Evolutionary conservation across 1,140 invertebrate genomes (phyloP), one percentile per base, ranked within the genome.

Genomic region (Camponotus floridanus): DNA sequence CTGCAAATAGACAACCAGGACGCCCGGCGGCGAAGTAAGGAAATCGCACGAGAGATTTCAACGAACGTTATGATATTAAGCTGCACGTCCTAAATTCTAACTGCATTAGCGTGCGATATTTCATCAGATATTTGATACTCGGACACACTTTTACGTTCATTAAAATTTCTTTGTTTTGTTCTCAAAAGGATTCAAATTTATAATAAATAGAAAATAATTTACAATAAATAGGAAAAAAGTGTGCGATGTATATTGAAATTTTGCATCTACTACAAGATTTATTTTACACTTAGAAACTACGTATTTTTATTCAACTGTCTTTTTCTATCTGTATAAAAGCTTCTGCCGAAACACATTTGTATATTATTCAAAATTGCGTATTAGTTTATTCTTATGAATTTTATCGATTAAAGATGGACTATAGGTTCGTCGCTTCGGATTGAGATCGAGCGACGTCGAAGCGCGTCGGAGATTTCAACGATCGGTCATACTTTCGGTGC

Each of bases 381-480:
- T 26, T 31, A 45, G 11, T 83, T 74, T 59, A 11, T 11, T 42
- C 2, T 4, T 15, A n/a, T 21, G 33, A 45, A 45, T 61, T 45
- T 33, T 18, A 74, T 62, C 0, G 33, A 48, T 80, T 39, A 26
- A n/a, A 3, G 42, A 1, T 21, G 21, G 31, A 15, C 2, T 15
- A 21, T n/a, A 8, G 36, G 13, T 51, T 31, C 0, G 8, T 31
- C 8, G 7, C 18, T 31, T 21, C 36, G 51, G 51, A 64, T n/a
- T 39, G 73, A 76, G 70, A 76, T 88, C 87, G 76, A 88, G 80
- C 62, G 57, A 73, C 86, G 67, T 74, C 84, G 87, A 89, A 89
- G 86, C 87, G 79, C 59, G 39, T 73, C 76, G 88, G 88, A 88
- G 88, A 89, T 79, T 89, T 89, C 88, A 89, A 89, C 84, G 88